A percentile compares a stretch with the other conserved stretches of the same genome.
Evolutionary conservation across 2,888 invertebrate genomes (phyloP).

Genomic region (Aphelenchoides bicaudatus): DNA sequence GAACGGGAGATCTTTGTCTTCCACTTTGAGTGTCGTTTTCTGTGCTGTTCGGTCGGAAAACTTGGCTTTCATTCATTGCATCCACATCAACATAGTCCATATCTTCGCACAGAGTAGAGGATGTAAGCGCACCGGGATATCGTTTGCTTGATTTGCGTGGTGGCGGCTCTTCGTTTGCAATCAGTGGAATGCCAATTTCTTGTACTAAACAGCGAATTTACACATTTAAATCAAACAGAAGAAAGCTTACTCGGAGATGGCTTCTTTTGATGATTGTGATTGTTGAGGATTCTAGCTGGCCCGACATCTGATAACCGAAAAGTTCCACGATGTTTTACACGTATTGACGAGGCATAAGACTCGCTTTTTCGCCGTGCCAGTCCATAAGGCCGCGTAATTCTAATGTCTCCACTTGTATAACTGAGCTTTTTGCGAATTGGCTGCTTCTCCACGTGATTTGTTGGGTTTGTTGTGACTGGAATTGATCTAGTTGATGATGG

Average conservation of each 20-base stretch:
- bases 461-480: neutral
- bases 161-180: conserved; percentile 2
- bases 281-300: too few relatives aligned
- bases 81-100: conserved; percentile 17
- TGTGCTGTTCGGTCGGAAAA: neutral
- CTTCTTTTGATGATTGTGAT: too few relatives aligned
- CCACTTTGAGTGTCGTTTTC: neutral
- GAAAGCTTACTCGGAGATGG: too few relatives aligned
- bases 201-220: too few relatives aligned
- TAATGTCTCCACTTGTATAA: neutral
- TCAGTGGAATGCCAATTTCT: too few relatives aligned
- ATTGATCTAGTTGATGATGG: too few relatives aligned
- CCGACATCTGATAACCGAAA: too few relatives aligned
- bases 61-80: conserved; percentile 15
- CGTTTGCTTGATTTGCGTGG: neutral
- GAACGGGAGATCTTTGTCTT: neutral
- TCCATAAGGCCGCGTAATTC: neutral
- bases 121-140: conserved; percentile 10
- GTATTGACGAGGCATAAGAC: neutral
- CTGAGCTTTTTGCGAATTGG: conserved; percentile 1
- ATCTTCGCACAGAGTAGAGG: conserved; percentile 11
- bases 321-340: neutral
- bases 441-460: too few relatives aligned
- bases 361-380: conserved; percentile 5
- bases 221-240: too few relatives aligned